Conservation (phyloP, 2,888 invertebrate species). For the Slavum lentiscoides region DNA sequence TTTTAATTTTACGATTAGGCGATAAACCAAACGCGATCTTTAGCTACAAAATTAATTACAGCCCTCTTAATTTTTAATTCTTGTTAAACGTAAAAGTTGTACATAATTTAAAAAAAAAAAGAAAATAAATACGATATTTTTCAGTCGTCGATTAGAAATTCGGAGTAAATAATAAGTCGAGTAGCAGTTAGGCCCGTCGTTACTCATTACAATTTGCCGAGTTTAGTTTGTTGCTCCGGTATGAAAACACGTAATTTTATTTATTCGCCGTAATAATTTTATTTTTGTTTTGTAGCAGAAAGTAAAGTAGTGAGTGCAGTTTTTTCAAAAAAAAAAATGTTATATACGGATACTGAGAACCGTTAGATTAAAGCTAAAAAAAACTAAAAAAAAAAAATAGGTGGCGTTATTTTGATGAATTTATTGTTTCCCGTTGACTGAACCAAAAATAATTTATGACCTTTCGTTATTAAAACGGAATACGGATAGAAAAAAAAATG, state of each 20-base stretch:
- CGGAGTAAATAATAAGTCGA: too few species aligned
- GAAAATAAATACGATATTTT: background rate
- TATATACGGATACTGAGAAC: background rate
- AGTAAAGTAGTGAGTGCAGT: background rate
- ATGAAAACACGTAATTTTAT: too few species aligned
- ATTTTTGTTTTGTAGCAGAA: too few species aligned
- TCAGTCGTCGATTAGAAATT: background rate
- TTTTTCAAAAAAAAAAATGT: background rate
- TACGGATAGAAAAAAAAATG: conserved; percentile 47
- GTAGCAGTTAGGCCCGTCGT: too few species aligned
- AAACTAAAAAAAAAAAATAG: conserved; percentile 16
- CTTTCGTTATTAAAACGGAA: conserved; percentile 49
- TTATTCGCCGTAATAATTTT: too few species aligned
- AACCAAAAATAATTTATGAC: conserved; percentile 42
- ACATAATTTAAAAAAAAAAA: background rate
- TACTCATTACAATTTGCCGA: too few species aligned
- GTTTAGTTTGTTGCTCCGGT: too few species aligned
- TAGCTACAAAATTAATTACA: conserved; percentile 12
- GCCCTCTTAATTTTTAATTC: background rate
- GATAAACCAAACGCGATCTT: conserved; percentile 21
- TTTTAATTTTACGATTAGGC: conserved; percentile 10
- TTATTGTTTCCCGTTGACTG: conserved; percentile 41
- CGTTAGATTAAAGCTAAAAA: background rate
- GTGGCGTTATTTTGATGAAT: conserved; percentile 40
- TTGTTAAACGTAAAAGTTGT: background rate